phyloP scores from a whole-genome alignment of 2,888 invertebrate species.

The Sminthurinus aureus region DNA sequence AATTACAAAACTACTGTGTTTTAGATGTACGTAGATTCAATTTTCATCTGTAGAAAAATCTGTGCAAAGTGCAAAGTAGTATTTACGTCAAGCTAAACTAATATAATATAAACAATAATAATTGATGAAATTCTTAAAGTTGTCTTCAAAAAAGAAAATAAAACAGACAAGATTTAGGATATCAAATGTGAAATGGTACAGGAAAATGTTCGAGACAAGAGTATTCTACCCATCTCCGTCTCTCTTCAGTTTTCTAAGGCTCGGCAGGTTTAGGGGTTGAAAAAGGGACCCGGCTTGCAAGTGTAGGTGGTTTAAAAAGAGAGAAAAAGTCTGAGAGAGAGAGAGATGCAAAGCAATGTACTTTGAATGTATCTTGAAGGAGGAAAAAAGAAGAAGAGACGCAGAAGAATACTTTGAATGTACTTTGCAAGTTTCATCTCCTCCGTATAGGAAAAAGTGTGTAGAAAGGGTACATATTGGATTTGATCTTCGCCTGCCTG shows the following conservation, averaged over 20 bases:
- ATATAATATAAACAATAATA: too few species aligned
- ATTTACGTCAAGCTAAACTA: too few species aligned
- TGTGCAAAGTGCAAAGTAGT: too few species aligned
- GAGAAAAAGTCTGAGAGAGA: not conserved
- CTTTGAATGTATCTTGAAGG: not conserved
- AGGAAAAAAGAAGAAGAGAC: not conserved
- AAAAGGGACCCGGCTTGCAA: conserved; percentile 34
- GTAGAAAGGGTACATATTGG: not conserved
- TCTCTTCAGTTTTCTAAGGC: conserved; percentile 1
- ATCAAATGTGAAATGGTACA: too few species aligned
- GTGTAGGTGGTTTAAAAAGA: conserved; percentile 20
- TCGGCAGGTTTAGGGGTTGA: conserved; percentile 24
- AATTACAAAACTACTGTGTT: too few species aligned
- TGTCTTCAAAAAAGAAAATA: too few species aligned
- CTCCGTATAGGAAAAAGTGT: not conserved
- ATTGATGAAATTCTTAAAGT: too few species aligned
- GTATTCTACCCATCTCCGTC: too few species aligned
- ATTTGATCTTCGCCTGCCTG: not conserved
- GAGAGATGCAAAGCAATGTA: not conserved
- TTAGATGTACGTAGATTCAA: too few species aligned
- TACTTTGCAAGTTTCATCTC: not conserved
- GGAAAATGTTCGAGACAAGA: too few species aligned
- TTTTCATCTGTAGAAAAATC: too few species aligned
- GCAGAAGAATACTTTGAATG: not conserved
- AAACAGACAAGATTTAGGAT: too few species aligned